Evolutionary conservation across 2,797 vertebrate genomes (phyloP), one percentile per base, ranked within the genome.

Genomic region (Sparidentex hasta): DNA sequence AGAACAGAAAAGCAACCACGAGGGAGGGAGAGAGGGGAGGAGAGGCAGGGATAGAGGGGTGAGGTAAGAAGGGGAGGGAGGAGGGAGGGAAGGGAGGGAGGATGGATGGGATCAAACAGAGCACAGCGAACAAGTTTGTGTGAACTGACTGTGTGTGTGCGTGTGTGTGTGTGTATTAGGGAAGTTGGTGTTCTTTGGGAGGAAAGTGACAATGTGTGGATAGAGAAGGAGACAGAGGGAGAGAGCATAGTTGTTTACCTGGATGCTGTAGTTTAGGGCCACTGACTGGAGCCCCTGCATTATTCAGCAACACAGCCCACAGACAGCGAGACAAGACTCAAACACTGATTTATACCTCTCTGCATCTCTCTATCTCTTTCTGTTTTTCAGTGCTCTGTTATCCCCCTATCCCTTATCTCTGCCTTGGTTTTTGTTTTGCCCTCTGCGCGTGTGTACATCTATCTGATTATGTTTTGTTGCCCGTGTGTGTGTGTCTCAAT

Each of bases 231-330:
- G 72, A 78, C 46, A 29, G 65, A 56, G 62, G 38, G 64, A 66
- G 77, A 81, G 66, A 76, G 83, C 70, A 18, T 29, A 48, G 83
- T 87, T 91, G 86, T 91, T 93, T 92, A 90, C 86, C 84, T 92
- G 84, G 83, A 83, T 87, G 84, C 75, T 90, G 83, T 87, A 89
- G 84, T 92, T 91, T 88, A 91, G 85, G 88, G 84, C 89, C 89
- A 90, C 85, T 81, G 89, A 90, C 88, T 92, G 86, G 82, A 91
- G 89, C 90, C 87, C 89, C 76, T 92, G 90, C 87, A 94, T 94
- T 93, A 94, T 94, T 94, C 93, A 94, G 76, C 74, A 87, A 90
- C 81, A 83, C 72, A 87, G 86, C 78, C 69, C 74, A n/a, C 75
- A 84, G 85, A 87, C 82, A 83, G 76, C 83, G 76, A 90, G 85